Percentiles rank a stretch among this genome's conserved stretches.
These are phyloP conservation scores for Leptopilina syphax DNA, from an alignment of 2,888 invertebrate species.

Conservation along the genomic window DNA sequence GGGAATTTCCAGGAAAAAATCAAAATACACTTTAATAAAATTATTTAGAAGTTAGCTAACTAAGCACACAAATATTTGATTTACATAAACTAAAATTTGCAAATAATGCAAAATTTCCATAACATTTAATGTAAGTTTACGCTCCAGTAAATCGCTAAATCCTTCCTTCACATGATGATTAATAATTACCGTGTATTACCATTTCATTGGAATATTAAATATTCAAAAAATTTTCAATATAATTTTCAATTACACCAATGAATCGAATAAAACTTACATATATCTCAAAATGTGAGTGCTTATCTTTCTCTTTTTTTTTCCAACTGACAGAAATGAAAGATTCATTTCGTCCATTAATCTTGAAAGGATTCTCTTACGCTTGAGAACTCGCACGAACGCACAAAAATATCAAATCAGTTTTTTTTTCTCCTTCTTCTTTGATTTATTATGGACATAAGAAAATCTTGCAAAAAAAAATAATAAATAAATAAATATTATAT, in stretches of 20 bases:
- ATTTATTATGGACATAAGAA: neutral
- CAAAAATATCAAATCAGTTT: slow-evolving; percentile 31
- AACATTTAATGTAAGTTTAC: slow-evolving; percentile 7
- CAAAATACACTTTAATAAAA: no score
- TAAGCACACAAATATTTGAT: neutral
- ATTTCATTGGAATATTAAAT: neutral
- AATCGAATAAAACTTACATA: neutral
- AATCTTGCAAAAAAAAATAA: neutral
- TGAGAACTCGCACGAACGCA: slow-evolving; percentile 1
- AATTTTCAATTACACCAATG: neutral
- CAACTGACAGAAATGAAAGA: slow-evolving; percentile 20
- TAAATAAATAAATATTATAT: neutral
- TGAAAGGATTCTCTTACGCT: slow-evolving; percentile 12
- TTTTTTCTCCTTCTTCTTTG: neutral
- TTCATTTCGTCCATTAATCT: slow-evolving; percentile 27
- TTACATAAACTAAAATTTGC: neutral
- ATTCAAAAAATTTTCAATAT: neutral
- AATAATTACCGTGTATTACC: neutral
- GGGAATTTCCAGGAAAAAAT: no score
- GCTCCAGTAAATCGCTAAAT: slow-evolving; percentile 18
- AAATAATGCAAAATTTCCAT: neutral
- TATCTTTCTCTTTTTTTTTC: neutral
- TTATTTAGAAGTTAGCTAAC: no score
- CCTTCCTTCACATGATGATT: slow-evolving; percentile 14
- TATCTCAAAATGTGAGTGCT: neutral